Percentiles rank a stretch among this genome's conserved stretches.
Conservation (phyloP, 1,140 invertebrate species). For the Penaeus japonicus region DNA sequence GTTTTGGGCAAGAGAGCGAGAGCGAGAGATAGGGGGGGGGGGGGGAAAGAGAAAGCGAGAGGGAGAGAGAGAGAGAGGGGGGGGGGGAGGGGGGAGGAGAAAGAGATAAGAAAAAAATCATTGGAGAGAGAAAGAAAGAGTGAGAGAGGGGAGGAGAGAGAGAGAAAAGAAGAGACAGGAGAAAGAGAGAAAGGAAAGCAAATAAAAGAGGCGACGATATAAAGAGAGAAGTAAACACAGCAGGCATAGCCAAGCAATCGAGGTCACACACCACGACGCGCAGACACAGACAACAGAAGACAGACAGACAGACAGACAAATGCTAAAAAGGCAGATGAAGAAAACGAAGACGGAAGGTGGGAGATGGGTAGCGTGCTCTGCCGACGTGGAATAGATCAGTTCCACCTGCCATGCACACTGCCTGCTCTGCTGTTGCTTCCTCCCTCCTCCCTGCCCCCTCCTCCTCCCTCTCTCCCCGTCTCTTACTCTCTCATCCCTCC, state of each 20-base stretch:
- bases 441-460: neutral
- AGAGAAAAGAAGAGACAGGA: neutral
- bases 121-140: neutral
- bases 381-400: too few relatives aligned
- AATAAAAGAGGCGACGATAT: neutral
- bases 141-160: neutral
- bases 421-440: neutral
- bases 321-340: neutral
- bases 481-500: too few relatives aligned
- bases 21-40: neutral
- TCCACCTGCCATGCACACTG: neutral
- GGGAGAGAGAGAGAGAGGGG: neutral
- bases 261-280: too few relatives aligned
- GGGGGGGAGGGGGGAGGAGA: too few relatives aligned
- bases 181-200: too few relatives aligned
- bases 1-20: neutral
- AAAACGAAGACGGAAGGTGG: neutral
- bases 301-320: neutral
- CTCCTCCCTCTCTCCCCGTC: neutral
- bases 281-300: neutral
- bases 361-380: neutral
- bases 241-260: too few relatives aligned
- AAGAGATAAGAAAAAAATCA: too few relatives aligned
- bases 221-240: neutral
- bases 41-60: neutral